Evolutionary conservation across 2,888 invertebrate species (phyloP).

Genomic region (Amblyteles armatorius): DNA sequence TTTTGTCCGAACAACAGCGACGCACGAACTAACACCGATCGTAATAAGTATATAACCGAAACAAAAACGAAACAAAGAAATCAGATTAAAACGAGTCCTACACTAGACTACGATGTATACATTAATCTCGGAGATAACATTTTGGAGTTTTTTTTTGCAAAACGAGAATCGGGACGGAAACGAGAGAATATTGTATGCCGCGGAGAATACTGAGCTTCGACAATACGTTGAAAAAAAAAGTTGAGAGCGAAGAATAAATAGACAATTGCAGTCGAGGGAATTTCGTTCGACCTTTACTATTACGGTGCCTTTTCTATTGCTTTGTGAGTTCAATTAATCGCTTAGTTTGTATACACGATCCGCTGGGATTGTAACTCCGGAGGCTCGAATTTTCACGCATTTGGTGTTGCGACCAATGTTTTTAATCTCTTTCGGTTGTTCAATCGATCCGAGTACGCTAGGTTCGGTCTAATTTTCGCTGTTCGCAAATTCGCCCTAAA

Average conservation of each 20-base stretch:
- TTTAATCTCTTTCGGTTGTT: background rate
- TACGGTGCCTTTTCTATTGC: conserved; percentile 3
- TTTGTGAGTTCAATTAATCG: background rate
- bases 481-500: background rate
- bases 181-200: conserved; percentile 37
- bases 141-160: conserved; percentile 44
- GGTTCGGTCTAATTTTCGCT: background rate
- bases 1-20: conserved; percentile 28
- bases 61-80: conserved; percentile 2
- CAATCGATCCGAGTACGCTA: background rate
- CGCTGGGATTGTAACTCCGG: background rate
- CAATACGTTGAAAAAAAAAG: conserved; percentile 23
- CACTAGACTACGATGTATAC: conserved; percentile 28
- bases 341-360: background rate
- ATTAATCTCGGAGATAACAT: conserved; percentile 48
- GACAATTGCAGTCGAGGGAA: conserved; percentile 2
- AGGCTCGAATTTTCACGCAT: background rate
- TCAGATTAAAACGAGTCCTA: conserved; percentile 41
- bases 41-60: background rate
- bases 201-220: conserved; percentile 61
- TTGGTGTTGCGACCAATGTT: background rate
- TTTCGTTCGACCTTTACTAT: background rate
- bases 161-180: conserved; percentile 33
- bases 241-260: background rate
- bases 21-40: background rate